Conservation (phyloP, 2,797 vertebrate species). For the Onychomys arenicola region DNA sequence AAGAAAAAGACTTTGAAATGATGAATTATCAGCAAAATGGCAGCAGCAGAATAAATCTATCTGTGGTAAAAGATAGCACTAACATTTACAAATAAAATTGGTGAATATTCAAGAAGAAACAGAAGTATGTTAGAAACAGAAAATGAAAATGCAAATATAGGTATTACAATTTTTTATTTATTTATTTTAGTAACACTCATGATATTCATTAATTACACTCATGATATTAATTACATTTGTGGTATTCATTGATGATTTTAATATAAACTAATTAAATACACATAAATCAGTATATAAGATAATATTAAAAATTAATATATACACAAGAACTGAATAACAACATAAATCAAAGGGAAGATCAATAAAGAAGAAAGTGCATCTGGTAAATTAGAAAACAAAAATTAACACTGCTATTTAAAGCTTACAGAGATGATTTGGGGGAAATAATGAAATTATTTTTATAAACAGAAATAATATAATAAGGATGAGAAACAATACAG, state of each 20-base stretch:
- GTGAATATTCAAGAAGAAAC: not conserved
- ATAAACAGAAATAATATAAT: not conserved
- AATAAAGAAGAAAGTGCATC: not conserved
- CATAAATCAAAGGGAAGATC: not conserved
- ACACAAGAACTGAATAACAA: not conserved
- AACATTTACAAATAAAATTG: constrained; percentile 22
- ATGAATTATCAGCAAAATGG: constrained; percentile 4
- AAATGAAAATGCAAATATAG: not conserved
- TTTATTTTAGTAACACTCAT: too few relatives aligned
- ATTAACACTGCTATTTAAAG: not conserved
- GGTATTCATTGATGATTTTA: not conserved
- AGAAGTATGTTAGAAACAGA: not conserved
- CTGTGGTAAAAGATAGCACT: not conserved
- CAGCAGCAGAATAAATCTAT: not conserved
- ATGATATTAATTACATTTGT: too few relatives aligned
- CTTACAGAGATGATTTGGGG: not conserved
- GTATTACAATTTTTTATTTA: not conserved
- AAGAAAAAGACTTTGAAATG: not conserved
- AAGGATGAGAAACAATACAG: not conserved
- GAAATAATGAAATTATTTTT: not conserved
- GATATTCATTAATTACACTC: too few relatives aligned
- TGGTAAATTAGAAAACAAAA: not conserved
- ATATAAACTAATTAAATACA: not conserved
- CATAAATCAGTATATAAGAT: not conserved
- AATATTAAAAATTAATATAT: not conserved